Evolutionary conservation across 2,113 vertebrate genomes (phyloP), one percentile per base, ranked within the genome.

Genomic region (Hyperopisus bebe): DNA sequence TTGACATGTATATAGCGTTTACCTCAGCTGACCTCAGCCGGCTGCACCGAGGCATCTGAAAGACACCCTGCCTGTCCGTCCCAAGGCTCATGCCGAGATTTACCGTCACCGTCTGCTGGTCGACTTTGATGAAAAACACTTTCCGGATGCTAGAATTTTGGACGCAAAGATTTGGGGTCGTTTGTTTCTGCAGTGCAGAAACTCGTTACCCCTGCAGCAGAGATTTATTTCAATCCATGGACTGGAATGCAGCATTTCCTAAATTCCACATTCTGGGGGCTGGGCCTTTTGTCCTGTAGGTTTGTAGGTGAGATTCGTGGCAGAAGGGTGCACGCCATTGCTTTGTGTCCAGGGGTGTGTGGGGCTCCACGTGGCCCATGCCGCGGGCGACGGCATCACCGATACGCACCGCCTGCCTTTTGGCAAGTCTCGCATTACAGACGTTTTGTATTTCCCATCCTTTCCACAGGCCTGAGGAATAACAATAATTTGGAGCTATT

Each of bases 401-500:
- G 92, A 70, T 82, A 88, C 94, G 53, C 95, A 90, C 93, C 95
- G 93, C 94, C 95, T 90, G 92, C 92, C 93, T 92, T 91, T 90
- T 91, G 93, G 93, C 93, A 93, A 91, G 89, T 95, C 94, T 96
- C 92, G 92, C 93, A 92, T 87, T 90, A 92, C 94, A 94, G 93
- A 93, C 94, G 92, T 94, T 96, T 95, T 95, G 92, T 93, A 93
- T 96, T 96, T 96, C 95, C 95, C 93, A 94, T 95, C 94, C 94
- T 96, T 97, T 95, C 95, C 94, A 96, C 94, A 84, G 94, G 95
- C 94, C 94, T 93, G 96, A 96, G 96, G 95, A 97, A 97, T 97
- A 97, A 96, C 96, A 96, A 95, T 97, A 96, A 97, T 98, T 97
- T 97, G 96, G 96, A 97, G 95, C 96, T 96, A 96, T 97, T 97